Evolutionary conservation across 2,888 invertebrate genomes (phyloP).

Genomic region (Leptinotarsa juncta): DNA sequence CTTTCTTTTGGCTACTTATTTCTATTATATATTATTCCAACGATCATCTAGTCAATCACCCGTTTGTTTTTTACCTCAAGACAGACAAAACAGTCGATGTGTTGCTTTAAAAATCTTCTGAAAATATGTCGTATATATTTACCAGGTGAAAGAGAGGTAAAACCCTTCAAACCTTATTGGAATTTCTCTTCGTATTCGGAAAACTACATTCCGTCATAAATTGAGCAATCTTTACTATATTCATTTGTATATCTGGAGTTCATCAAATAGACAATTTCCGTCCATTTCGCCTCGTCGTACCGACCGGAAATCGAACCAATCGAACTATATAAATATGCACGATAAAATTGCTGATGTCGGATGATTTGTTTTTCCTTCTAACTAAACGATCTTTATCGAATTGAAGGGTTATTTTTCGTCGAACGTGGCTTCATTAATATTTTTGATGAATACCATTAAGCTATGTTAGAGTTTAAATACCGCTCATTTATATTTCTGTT

Average conservation of each 20-base stretch:
- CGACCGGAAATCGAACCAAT: slow-evolving; percentile 40
- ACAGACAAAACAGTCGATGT: too few species aligned
- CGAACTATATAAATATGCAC: slow-evolving; percentile 31
- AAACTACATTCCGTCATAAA: not conserved
- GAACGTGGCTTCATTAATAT: not conserved
- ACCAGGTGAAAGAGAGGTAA: too few species aligned
- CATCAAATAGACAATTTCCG: slow-evolving; percentile 36
- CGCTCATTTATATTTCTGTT: too few species aligned
- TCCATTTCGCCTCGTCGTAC: slow-evolving; percentile 21
- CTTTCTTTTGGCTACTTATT: too few species aligned
- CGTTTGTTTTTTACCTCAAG: too few species aligned
- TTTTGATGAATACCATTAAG: not conserved
- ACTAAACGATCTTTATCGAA: not conserved
- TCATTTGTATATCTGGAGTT: slow-evolving; percentile 9
- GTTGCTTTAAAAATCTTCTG: too few species aligned
- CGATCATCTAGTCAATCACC: too few species aligned
- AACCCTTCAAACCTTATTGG: too few species aligned
- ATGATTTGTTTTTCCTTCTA: slow-evolving; percentile 7
- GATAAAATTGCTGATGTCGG: slow-evolving; percentile 1
- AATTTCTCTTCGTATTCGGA: too few species aligned
- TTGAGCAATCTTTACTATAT: slow-evolving; percentile 1
- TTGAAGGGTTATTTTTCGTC: not conserved
- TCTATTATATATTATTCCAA: too few species aligned
- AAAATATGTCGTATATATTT: too few species aligned
- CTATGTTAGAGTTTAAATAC: not conserved